These are phyloP conservation scores for Taurulus bubalis DNA, from an alignment of 2,113 vertebrate species.

Conservation along the genomic window DNA sequence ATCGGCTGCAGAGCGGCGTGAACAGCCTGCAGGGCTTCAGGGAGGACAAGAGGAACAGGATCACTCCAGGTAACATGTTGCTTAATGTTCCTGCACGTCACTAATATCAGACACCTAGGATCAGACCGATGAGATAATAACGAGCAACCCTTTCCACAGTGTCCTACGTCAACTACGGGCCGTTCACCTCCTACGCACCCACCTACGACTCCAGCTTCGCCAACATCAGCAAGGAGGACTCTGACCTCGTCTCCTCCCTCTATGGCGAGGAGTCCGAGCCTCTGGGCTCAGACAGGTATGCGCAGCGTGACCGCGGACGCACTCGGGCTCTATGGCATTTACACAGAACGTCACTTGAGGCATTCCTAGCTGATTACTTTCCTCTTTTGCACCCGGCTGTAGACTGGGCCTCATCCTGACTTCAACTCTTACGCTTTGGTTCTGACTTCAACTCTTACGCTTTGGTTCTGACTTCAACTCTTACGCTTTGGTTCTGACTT, in stretches of 20 bases:
- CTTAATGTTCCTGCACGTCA: neutral
- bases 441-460: too few species aligned
- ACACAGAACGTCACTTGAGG: constrained; percentile 20
- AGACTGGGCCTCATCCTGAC: neutral
- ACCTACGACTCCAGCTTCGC: constrained; percentile 96
- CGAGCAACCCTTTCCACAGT: constrained; percentile 81
- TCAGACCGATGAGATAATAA: neutral
- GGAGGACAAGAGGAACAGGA: constrained; percentile 97
- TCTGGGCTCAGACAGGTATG: constrained; percentile 90
- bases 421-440: neutral
- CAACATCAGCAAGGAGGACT: constrained; percentile 96
- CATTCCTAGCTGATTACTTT: constrained; percentile 56
- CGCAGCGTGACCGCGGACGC: neutral
- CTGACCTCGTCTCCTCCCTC: constrained; percentile 91
- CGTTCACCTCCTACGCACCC: constrained; percentile 94
- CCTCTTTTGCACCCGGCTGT: constrained; percentile 25
- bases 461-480: too few species aligned
- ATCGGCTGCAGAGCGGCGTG: constrained; percentile 92
- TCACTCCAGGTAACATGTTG: constrained; percentile 87
- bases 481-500: too few species aligned
- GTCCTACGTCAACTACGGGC: constrained; percentile 94
- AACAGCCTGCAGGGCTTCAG: constrained; percentile 96
- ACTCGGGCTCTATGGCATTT: neutral
- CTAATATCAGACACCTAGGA: neutral
- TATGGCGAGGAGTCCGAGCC: constrained; percentile 92